Percentiles rank a stretch among this genome's conserved stretches.
phyloP scores from a whole-genome alignment of 1,140 invertebrate species.

The Caenorhabditis brenneri region DNA sequence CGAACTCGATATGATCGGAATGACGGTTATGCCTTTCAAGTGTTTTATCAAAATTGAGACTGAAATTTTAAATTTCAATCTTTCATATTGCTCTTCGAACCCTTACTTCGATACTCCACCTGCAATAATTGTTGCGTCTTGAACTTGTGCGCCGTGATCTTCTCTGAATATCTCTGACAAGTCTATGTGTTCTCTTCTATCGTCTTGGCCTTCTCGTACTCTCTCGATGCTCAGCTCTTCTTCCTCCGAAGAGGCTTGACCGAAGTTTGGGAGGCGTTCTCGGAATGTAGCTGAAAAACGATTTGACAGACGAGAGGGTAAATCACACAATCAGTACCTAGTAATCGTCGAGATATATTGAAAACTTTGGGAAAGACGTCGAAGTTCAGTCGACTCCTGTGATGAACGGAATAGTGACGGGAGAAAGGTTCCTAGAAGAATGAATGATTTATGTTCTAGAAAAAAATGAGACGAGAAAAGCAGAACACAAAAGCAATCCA shows the following conservation, averaged over 20 bases:
- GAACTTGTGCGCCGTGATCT: background rate
- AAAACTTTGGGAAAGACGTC: background rate
- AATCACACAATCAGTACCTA: background rate
- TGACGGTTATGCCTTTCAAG: background rate
- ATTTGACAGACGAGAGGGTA: too few species aligned
- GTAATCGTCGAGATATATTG: background rate
- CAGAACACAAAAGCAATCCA: background rate
- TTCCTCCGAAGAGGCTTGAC: background rate
- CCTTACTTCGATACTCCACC: background rate
- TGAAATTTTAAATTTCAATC: background rate
- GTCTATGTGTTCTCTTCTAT: background rate
- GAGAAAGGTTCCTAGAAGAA: background rate
- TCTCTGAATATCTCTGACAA: background rate
- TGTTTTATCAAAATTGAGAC: background rate
- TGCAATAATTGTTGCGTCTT: background rate
- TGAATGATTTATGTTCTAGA: background rate
- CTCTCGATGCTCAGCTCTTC: constrained; percentile 8
- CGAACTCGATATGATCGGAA: background rate
- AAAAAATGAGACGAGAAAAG: background rate
- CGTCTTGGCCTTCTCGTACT: background rate
- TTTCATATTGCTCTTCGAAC: background rate
- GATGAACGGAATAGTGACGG: background rate
- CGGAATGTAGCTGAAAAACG: background rate
- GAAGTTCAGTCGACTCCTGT: background rate
- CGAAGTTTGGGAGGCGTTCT: background rate